Evolutionary conservation across 2,797 vertebrate genomes (phyloP), one percentile per base, ranked within the genome.

Genomic region (Nannoperca obscura): DNA sequence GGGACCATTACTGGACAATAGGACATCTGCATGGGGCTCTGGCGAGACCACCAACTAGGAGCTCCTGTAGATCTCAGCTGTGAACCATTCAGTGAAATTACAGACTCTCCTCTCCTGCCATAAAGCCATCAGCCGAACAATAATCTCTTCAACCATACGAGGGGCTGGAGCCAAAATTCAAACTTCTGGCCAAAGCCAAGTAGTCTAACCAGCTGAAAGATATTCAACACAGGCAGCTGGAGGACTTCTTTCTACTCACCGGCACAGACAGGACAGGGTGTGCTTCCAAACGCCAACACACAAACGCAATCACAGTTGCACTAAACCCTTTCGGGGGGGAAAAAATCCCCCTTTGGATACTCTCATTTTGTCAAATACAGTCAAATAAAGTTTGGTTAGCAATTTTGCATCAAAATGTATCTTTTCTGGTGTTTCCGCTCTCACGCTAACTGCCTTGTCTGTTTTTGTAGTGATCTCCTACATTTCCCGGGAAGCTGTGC

Each of bases 1-100:
- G 73, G 27, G 24, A 27, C 50, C 54, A 69, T 84, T 65, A 75
- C 47, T 22, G 40, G 40, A 91, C 89, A 90, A 87, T 66, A 62
- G 76, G 74, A 89, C 87, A 92, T 88, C 86, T 89, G 87, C 78
- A 58, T 46, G 46, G 7, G 57, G 61, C 46, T 83, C 40, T 49
- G 30, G 20, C 30, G 72, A 77, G 77, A 79, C 81, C 78, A 71
- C 80, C 67, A 58, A 65, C 20, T 7, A 74, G 50, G 61, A 73
- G 54, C 65, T 84, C 62, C 74, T 24, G 72, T 53, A 53, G 44
- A 30, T 50, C 74, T 84, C 86, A 78, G 72, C 83, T 88, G 79
- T 65, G 64, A 76, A 66, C 85, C 83, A 78, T 68, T 82, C 59
- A 75, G 70, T 59, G 36, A 79, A 89, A 89, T 81, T 64, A 81